Conservation (phyloP, 92 coral and sea anemone genomes). For the Epizoanthus rinbou region DNA sequence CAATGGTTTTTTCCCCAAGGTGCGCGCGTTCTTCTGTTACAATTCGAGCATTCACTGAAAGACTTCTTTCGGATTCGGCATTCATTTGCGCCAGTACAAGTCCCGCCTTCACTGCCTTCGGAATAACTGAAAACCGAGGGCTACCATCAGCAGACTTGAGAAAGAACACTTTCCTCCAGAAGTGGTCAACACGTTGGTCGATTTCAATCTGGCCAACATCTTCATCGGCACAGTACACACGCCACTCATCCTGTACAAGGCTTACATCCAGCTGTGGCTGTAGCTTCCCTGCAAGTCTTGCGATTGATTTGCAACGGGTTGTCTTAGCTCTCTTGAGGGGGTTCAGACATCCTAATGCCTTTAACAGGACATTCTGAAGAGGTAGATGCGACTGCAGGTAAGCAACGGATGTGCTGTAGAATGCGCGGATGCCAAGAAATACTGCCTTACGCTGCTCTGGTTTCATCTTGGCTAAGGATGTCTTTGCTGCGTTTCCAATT, state of each 20-base stretch:
- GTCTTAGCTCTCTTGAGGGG: constrained; percentile 19
- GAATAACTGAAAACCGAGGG: no score
- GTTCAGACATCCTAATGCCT: constrained; percentile 10
- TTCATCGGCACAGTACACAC: neutral
- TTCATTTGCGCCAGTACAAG: no score
- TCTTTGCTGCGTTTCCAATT: constrained; percentile 12
- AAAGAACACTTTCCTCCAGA: no score
- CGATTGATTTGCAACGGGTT: neutral
- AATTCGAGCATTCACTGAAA: no score
- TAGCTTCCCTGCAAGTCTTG: neutral
- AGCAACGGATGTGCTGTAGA: constrained; percentile 3
- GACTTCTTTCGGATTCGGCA: no score
- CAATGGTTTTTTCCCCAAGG: no score
- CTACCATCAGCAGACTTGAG: no score
- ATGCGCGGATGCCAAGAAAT: neutral
- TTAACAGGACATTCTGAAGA: constrained; percentile 26
- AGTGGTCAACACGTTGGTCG: neutral
- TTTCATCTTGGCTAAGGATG: neutral
- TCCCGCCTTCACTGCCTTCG: no score
- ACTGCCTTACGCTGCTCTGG: neutral
- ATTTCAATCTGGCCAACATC: neutral
- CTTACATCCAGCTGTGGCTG: constrained; percentile 1
- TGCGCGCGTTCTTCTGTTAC: no score
- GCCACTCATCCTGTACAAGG: constrained; percentile 22
- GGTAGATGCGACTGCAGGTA: constrained; percentile 9